Evolutionary conservation across 2,113 vertebrate species (phyloP).

Genomic region (Oplegnathus fasciatus): DNA sequence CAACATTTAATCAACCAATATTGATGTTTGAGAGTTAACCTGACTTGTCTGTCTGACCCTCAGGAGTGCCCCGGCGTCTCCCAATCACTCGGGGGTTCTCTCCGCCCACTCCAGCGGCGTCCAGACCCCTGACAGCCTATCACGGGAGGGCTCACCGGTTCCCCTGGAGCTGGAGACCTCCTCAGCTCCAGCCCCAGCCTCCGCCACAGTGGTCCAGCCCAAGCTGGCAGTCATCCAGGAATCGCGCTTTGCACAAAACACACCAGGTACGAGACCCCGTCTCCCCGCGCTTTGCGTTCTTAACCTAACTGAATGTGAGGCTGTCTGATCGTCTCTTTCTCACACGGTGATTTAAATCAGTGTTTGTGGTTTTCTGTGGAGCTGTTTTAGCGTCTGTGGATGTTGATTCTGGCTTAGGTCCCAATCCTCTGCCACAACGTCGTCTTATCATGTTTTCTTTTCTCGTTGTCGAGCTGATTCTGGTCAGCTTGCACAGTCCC

Average conservation of each 20-base stretch:
- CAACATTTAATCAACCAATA: too few relatives aligned
- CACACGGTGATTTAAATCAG: neutral
- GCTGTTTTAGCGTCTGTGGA: neutral
- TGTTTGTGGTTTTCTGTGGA: too few relatives aligned
- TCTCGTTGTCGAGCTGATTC: neutral
- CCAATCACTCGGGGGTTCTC: slow-evolving; percentile 95
- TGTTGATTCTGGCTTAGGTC: neutral
- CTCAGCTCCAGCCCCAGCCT: slow-evolving; percentile 73
- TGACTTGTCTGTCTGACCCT: neutral
- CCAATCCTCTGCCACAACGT: neutral
- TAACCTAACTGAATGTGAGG: neutral
- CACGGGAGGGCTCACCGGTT: slow-evolving; percentile 96
- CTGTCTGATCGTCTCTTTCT: neutral
- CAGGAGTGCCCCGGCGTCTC: slow-evolving; percentile 97
- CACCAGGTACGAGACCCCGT: slow-evolving; percentile 86
- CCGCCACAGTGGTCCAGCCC: slow-evolving; percentile 87
- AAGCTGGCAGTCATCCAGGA: slow-evolving; percentile 97
- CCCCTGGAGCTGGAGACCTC: slow-evolving; percentile 90
- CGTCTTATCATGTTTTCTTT: neutral
- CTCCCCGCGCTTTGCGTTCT: neutral
- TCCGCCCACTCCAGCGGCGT: slow-evolving; percentile 97
- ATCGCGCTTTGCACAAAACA: slow-evolving; percentile 94
- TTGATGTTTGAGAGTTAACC: neutral
- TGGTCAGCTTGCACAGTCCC: neutral
- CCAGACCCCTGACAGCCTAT: slow-evolving; percentile 97